A percentile compares a stretch with the other conserved stretches of the same genome.
These are phyloP conservation scores for Miltochrista miniata DNA, from an alignment of 2,888 invertebrate genomes.

Conservation along the genomic window DNA sequence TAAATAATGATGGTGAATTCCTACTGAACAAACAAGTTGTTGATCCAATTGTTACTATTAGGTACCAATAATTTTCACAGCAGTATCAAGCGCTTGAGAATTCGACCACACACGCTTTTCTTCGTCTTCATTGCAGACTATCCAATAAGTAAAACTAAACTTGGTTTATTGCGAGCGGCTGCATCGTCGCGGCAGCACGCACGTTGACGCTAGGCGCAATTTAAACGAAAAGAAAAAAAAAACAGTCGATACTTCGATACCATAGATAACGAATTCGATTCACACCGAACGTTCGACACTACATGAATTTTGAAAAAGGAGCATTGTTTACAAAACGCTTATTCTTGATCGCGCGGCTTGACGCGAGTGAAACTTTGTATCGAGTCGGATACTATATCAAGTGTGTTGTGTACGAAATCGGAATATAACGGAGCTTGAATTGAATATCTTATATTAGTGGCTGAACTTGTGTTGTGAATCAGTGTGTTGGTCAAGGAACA, in stretches of 20 bases:
- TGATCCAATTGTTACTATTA: constrained; percentile 37
- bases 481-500: constrained; percentile 62
- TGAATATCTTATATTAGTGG: too few species aligned
- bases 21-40: constrained; percentile 32
- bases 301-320: constrained; percentile 52
- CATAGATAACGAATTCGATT: constrained; percentile 35
- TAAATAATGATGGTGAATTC: constrained; percentile 3
- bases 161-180: constrained; percentile 60
- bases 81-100: constrained; percentile 26
- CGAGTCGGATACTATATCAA: constrained; percentile 35
- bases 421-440: constrained; percentile 50
- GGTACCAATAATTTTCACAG: constrained; percentile 15
- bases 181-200: constrained; percentile 66
- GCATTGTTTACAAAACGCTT: constrained; percentile 54
- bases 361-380: constrained; percentile 34
- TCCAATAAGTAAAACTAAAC: constrained; percentile 22
- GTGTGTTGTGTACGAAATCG: constrained; percentile 39
- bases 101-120: constrained; percentile 40
- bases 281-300: constrained; percentile 19
- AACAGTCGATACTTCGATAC: constrained; percentile 27
- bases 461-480: constrained; percentile 52
- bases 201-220: constrained; percentile 43
- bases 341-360: constrained; percentile 19
- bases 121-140: constrained; percentile 34
- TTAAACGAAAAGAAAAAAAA: constrained; percentile 42